Percentiles rank a stretch among this genome's conserved stretches.
These are phyloP conservation scores for Brachionus manjavacas DNA, from an alignment of 1,140 invertebrate genomes.

Conservation along the genomic window DNA sequence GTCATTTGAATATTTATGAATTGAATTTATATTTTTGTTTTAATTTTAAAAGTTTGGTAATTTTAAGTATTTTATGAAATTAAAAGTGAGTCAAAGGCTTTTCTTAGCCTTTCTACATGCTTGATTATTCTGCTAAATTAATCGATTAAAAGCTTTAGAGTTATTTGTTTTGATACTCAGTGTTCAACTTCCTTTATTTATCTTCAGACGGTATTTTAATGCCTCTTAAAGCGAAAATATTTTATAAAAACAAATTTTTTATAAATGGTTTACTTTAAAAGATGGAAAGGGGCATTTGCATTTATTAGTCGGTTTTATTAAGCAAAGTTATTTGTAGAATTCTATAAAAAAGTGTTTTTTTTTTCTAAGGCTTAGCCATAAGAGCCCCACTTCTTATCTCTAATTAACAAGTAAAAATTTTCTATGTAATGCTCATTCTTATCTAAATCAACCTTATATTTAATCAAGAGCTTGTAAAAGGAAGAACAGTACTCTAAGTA, in stretches of 20 bases:
- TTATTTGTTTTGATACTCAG: not conserved
- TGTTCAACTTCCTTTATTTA: slow-evolving; percentile 26
- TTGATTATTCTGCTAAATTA: not conserved
- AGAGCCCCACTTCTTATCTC: not conserved
- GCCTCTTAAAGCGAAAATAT: slow-evolving; percentile 18
- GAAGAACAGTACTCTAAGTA: not conserved
- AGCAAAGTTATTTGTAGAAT: slow-evolving; percentile 32
- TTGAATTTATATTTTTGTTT: not conserved
- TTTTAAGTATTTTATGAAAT: not conserved
- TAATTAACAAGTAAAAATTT: slow-evolving; percentile 20
- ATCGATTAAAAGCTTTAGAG: not conserved
- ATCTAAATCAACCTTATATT: not conserved
- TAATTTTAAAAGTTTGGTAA: not conserved
- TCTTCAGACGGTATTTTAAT: slow-evolving; percentile 26
- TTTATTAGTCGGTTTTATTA: not conserved
- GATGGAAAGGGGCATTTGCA: not conserved
- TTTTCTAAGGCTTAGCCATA: not conserved
- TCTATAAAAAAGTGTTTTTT: not conserved
- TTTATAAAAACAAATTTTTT: slow-evolving; percentile 24
- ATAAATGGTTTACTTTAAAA: slow-evolving; percentile 10
- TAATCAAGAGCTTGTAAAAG: not conserved
- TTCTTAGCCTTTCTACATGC: not conserved
- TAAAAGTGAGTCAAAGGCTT: not conserved
- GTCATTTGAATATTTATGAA: not conserved
- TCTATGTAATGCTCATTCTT: not conserved